Percentiles rank a stretch among this genome's conserved stretches.
Conservation (phyloP, 2,797 vertebrate genomes). For the Tauraco hartlaubi region DNA sequence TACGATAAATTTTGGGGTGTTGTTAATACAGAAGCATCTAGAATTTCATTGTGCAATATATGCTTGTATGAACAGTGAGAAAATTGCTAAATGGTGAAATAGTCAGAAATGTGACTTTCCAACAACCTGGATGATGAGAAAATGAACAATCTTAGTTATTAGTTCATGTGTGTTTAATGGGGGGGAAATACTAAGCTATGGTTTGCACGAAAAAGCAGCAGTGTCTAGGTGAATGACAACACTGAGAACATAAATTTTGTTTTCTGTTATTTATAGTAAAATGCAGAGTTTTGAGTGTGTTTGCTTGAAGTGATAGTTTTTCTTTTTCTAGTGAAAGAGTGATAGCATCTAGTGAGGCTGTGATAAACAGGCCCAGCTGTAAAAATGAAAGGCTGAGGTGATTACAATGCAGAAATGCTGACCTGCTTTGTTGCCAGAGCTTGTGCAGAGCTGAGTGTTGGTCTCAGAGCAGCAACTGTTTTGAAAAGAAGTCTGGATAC, state of each 20-base stretch:
- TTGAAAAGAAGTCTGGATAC: not conserved
- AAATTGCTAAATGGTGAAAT: not conserved
- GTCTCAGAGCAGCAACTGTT: not conserved
- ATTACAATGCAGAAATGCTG: not conserved
- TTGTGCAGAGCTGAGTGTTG: not conserved
- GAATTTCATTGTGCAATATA: not conserved
- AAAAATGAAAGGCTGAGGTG: constrained; percentile 13
- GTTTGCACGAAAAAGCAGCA: not conserved
- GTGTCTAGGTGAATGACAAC: not conserved
- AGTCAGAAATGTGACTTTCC: not conserved
- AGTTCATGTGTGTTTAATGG: not conserved
- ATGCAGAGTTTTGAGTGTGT: not conserved
- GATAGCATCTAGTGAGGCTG: not conserved
- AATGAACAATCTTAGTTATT: not conserved
- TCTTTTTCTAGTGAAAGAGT: not conserved
- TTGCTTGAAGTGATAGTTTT: constrained; percentile 35
- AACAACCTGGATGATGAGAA: not conserved
- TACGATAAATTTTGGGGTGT: not conserved
- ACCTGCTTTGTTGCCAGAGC: not conserved
- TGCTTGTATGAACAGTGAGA: not conserved
- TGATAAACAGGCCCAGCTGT: constrained; percentile 46
- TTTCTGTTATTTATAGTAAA: constrained; percentile 2
- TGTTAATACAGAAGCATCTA: not conserved
- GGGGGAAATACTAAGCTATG: accelerated
- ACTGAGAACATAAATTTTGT: not conserved